A percentile compares a stretch with the other conserved stretches of the same genome.
Evolutionary conservation across 35 echinoderm and acorn worm genomes (phyloP).

Genomic region (Stichopus chloronotus): DNA sequence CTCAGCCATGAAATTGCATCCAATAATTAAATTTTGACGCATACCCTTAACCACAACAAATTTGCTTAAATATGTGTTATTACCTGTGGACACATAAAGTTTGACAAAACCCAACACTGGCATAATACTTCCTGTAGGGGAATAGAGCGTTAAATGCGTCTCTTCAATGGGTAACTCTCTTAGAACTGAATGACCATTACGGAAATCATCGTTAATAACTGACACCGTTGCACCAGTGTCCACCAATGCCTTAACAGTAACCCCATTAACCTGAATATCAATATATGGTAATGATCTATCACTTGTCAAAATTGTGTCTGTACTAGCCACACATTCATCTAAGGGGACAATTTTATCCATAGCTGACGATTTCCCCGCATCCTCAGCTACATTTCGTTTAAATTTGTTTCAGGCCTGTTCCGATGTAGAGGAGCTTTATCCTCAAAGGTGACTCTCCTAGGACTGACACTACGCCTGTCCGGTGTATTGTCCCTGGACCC

Average conservation of each 20-base stretch:
- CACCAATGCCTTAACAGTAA: conserved; percentile 11
- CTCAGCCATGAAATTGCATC: background rate
- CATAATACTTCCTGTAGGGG: background rate
- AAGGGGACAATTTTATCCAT: background rate
- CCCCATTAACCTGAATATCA: background rate
- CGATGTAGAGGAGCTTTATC: background rate
- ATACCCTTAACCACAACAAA: background rate
- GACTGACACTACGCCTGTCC: background rate
- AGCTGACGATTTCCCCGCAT: conserved; percentile 23
- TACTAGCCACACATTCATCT: background rate
- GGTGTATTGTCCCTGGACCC: background rate
- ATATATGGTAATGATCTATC: background rate
- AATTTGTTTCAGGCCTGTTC: background rate
- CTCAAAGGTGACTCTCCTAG: background rate
- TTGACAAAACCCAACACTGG: background rate
- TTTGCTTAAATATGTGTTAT: background rate
- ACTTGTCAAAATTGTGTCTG: background rate
- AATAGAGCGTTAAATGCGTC: background rate
- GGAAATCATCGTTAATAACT: background rate
- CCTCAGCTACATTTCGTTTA: conserved; percentile 28
- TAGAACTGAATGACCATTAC: background rate
- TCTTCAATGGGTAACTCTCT: background rate
- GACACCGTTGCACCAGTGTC: conserved; percentile 15
- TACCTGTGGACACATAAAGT: background rate
- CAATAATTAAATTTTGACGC: background rate